These are phyloP conservation scores for Drosophila testacea DNA, from an alignment of 2,888 invertebrate species.

Conservation along the genomic window DNA sequence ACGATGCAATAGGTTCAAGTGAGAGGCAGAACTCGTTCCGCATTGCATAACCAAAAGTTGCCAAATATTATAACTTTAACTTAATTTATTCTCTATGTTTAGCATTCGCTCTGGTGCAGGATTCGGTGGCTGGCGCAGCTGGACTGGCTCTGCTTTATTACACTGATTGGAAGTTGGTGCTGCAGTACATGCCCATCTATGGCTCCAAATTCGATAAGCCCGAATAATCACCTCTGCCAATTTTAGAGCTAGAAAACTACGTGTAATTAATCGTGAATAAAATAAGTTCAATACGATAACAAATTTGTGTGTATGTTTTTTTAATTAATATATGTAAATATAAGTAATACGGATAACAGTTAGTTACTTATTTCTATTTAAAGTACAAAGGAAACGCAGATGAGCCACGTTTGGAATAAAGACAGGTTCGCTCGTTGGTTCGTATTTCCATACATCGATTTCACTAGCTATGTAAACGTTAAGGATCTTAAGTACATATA, in stretches of 20 bases:
- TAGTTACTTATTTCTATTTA: slow-evolving; percentile 17
- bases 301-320: not conserved
- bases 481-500: slow-evolving; percentile 53
- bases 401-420: slow-evolving; percentile 23
- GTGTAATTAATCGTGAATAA: slow-evolving; percentile 33
- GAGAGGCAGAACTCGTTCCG: not conserved
- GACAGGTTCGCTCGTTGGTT: slow-evolving; percentile 41
- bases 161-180: slow-evolving; percentile 92
- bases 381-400: slow-evolving; percentile 37
- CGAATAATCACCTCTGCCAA: slow-evolving; percentile 63
- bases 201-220: slow-evolving; percentile 89
- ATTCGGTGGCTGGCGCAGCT: slow-evolving; percentile 89
- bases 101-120: slow-evolving; percentile 88
- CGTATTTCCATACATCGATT: slow-evolving; percentile 32
- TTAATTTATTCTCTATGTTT: slow-evolving; percentile 31
- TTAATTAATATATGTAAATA: slow-evolving; percentile 18
- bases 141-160: slow-evolving; percentile 88
- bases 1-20: not conserved
- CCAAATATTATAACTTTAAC: slow-evolving; percentile 8
- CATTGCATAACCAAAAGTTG: slow-evolving; percentile 75
- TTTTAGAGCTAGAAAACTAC: slow-evolving; percentile 38
- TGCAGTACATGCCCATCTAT: slow-evolving; percentile 91
- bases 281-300: slow-evolving; percentile 15
- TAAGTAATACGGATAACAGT: slow-evolving; percentile 44
- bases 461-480: slow-evolving; percentile 38